Base-by-base conservation (phyloP, 1,140 invertebrate species). In the Bombus fervidus region DNA sequence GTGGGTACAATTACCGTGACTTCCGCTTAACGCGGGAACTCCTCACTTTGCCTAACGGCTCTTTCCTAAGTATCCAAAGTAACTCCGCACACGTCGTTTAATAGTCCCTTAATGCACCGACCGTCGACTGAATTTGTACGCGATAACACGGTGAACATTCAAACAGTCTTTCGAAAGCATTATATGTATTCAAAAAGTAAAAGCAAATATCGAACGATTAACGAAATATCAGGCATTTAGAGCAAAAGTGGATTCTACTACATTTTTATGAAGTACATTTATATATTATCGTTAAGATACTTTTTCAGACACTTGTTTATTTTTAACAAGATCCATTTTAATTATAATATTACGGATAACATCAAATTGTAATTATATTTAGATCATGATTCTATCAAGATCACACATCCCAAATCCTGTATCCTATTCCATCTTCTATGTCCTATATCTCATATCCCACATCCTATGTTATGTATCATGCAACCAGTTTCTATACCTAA, bases 81-180 rank as follows among this genome's bases (percentile, higher is more conserved):
- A 86, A 76, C 88, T 75, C n/a, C 41, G 84, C 88, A 71, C 79
- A 86, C 87, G 87, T 89, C 85, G 88, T 89, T 89, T 89, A 89
- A 89, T 83, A 85, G 83, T 43, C 80, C 43, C 81, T 89, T 89
- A 86, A 89, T 81, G 85, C 87, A 86, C 79, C 79, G 68, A n/a
- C 31, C 80, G 79, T 34, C 66, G 76, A 88, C 64, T 81, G 75
- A 89, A 89, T 86, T 86, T 75, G 53, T 59, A 82, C 78, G 84
- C 69, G 79, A 79, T 80, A 89, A 77, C 74, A 37, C 12, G 3
- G 6, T 2, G n/a, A 39, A 31, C 18, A 10, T 71, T 81, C 22
- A 28, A 66, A 37, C 31, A 53, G n/a, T 53, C 31, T 47, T 43
- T n/a, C 72, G n/a, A 73, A n/a, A n/a, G 28, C 1, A 6, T 66